Conservation (phyloP, 2,113 vertebrate species). For the Toxotes jaculatrix region DNA sequence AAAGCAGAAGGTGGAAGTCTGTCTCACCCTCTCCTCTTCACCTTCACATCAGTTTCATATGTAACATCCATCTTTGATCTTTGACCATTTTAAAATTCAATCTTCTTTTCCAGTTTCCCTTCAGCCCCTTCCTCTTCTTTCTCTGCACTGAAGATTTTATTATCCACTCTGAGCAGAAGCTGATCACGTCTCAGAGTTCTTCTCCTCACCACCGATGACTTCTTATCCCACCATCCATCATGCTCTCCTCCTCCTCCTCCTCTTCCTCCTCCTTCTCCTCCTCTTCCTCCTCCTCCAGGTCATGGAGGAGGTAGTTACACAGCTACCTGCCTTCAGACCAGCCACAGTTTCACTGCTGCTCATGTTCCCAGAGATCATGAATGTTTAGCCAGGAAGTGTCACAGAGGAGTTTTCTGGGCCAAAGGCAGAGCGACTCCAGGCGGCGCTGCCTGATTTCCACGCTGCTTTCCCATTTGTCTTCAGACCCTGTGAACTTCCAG, state of each 20-base stretch:
- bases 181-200: slow-evolving; percentile 38
- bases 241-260: background rate
- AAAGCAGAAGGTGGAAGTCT: background rate
- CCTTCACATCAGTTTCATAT: background rate
- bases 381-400: background rate
- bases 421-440: background rate
- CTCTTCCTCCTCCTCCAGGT: background rate
- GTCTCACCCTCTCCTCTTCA: background rate
- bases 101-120: background rate
- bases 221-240: slow-evolving; percentile 14
- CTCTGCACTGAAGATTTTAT: slow-evolving; percentile 22
- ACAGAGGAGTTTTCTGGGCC: background rate
- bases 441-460: background rate
- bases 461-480: background rate
- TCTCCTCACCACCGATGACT: background rate
- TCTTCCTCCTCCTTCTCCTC: background rate
- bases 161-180: slow-evolving; percentile 15
- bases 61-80: background rate
- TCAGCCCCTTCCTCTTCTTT: background rate
- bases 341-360: background rate
- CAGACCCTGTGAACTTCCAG: background rate
- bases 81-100: slow-evolving; percentile 8
- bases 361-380: background rate
- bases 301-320: no score
- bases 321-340: background rate